Conservation (phyloP, 2,113 vertebrate genomes). For the Probosciger aterrimus region DNA sequence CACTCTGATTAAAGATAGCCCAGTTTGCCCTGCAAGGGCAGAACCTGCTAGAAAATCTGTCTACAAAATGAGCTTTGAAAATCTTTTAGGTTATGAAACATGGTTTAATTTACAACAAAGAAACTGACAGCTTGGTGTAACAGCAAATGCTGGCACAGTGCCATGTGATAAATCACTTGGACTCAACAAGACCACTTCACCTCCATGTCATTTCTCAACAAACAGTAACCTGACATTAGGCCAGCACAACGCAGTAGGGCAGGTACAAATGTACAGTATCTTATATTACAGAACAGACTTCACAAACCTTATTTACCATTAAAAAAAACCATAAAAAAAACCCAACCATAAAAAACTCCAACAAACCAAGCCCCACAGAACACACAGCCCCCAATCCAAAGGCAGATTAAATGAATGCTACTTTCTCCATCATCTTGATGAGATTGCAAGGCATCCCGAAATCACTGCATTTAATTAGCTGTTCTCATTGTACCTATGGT, state of each 20-base stretch:
- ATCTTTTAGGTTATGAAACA: not conserved
- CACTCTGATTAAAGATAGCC: not conserved
- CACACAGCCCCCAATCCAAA: not conserved
- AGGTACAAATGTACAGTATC: not conserved
- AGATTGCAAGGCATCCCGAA: not conserved
- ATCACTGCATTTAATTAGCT: not conserved
- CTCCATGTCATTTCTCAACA: constrained; percentile 12
- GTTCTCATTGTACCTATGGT: not conserved
- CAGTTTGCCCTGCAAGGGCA: not conserved
- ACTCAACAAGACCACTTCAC: constrained; percentile 15
- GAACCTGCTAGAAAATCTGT: not conserved
- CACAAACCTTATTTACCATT: not conserved
- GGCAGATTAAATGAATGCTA: not conserved
- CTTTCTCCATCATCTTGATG: not conserved
- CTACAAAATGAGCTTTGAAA: constrained; percentile 35
- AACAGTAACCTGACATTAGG: constrained; percentile 16
- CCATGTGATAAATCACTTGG: constrained; percentile 37
- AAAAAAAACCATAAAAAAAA: not conserved
- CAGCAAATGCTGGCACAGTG: not conserved
- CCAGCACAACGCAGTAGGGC: not conserved
- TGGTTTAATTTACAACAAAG: constrained; percentile 39
- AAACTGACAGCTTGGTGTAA: constrained; percentile 23
- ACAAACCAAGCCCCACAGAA: not conserved
- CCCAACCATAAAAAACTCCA: not conserved
- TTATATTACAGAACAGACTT: not conserved